Conservation (phyloP, 2,113 vertebrate genomes). For the Triplophysa dalaica region DNA sequence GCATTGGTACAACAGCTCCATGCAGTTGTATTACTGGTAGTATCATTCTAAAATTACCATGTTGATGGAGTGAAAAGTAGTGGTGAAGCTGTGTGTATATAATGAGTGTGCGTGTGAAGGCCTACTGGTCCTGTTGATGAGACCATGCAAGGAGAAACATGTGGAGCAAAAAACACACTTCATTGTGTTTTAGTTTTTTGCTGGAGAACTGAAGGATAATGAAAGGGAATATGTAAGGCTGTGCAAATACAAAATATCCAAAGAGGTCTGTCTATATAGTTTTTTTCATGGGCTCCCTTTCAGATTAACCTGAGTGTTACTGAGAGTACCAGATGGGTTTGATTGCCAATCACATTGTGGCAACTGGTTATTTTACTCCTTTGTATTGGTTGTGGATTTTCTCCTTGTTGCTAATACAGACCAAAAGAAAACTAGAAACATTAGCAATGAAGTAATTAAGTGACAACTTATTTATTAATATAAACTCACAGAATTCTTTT, state of each 20-base stretch:
- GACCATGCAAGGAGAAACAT: background rate
- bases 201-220: slow-evolving; percentile 62
- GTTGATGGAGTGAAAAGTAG: slow-evolving; percentile 21
- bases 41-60: background rate
- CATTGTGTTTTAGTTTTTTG: slow-evolving; percentile 49
- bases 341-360: slow-evolving; percentile 35
- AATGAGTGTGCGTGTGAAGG: background rate
- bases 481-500: background rate
- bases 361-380: background rate
- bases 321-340: background rate
- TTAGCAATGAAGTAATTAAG: slow-evolving; percentile 21
- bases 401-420: slow-evolving; percentile 24
- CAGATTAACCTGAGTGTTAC: background rate
- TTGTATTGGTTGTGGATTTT: slow-evolving; percentile 8
- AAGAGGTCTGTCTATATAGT: slow-evolving; percentile 18
- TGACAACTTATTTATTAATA: slow-evolving; percentile 24
- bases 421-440: slow-evolving; percentile 37
- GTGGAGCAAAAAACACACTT: slow-evolving; percentile 22
- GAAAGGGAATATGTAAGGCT: slow-evolving; percentile 67
- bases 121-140: slow-evolving; percentile 8
- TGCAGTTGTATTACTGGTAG: slow-evolving; percentile 17
- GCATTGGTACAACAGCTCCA: background rate
- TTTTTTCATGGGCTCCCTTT: background rate
- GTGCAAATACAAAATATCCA: slow-evolving; percentile 50
- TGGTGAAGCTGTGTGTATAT: slow-evolving; percentile 13